These are phyloP conservation scores for Alloscopus bannaensis DNA, from an alignment of 2,888 invertebrate species.

Conservation along the genomic window DNA sequence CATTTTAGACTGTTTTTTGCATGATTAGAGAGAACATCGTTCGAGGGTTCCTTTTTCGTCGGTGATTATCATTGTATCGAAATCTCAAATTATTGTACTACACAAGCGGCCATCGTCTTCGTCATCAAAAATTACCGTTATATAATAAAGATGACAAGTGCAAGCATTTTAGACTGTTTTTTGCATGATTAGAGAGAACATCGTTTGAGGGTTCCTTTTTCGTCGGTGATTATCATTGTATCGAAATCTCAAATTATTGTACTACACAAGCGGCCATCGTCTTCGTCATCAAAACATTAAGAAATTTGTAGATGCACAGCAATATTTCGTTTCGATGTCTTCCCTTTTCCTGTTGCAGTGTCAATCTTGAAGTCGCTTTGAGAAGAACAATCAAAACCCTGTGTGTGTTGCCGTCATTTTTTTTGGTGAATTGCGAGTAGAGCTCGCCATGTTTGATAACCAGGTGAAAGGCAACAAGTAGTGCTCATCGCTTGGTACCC, in stretches of 20 bases:
- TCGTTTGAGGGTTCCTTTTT: constrained; percentile 23
- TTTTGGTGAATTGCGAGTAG: not conserved
- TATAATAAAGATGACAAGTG: constrained; percentile 52
- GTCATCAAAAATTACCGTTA: constrained; percentile 33
- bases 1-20: constrained; percentile 40
- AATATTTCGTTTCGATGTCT: constrained; percentile 44
- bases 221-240: not conserved
- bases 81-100: not conserved
- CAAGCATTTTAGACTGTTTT: constrained; percentile 42
- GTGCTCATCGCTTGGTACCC: too few relatives aligned
- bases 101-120: too few relatives aligned
- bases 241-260: not conserved
- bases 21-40: constrained; percentile 27
- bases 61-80: not conserved
- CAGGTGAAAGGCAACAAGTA: too few relatives aligned
- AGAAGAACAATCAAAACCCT: not conserved
- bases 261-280: too few relatives aligned
- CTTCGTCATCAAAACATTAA: not conserved
- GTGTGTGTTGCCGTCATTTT: not conserved
- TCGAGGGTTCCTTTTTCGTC: not conserved
- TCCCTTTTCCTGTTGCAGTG: constrained; percentile 38
- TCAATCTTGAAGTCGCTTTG: constrained; percentile 28
- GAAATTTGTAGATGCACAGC: not conserved
- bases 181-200: constrained; percentile 27
- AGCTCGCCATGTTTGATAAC: too few relatives aligned